Base-by-base conservation (phyloP, 2,797 vertebrate genomes). In the Anas georgica region DNA sequence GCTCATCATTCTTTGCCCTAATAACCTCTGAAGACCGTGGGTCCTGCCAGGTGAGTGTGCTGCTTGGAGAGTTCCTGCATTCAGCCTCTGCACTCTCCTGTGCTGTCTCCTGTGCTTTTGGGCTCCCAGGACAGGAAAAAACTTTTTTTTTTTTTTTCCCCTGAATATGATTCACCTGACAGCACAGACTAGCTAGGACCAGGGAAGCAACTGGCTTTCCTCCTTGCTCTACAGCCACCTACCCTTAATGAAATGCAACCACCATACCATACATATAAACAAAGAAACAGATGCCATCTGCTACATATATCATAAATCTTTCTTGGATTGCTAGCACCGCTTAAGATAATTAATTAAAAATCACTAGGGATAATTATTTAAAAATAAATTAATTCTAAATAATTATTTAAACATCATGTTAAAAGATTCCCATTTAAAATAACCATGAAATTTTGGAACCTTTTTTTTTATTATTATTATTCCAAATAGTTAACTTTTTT, bases 281-380 rank as follows among this genome's bases (percentile, higher is more conserved):
- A 78, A 60, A 88, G 72, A 64, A 83, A 54, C 76, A 93, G 68
- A 72, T 86, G 48, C 28, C 58, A 55, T 68, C 88, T 91, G 83
- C 86, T 75, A 70, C 11, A 63, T 9, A 17, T 26, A 12, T 48
- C 1, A 0, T 67, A 81, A 90, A 92, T 75, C 89, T 83, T 86
- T 76, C 76, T 58, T 73, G 35, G 54, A 39, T 70, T 81, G 33
- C 66, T 75, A 45, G n/a, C 14, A 73, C n/a, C 37, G 18, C 46
- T 81, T 83, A 66, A 50, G 56, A 67, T 23, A 91, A 87, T 83
- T 45, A 88, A 94, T 83, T 91, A 60, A 64, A 86, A 86, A 16
- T 0, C 9, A 79, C 11, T 59, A 8, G 10, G 54, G 73, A 43
- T 50, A 69, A 93, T 73, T 90, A 83, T 88, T 90, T 91, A 55